Conservation (phyloP, 2,113 vertebrate genomes). For the Cebus imitator region DNA sequence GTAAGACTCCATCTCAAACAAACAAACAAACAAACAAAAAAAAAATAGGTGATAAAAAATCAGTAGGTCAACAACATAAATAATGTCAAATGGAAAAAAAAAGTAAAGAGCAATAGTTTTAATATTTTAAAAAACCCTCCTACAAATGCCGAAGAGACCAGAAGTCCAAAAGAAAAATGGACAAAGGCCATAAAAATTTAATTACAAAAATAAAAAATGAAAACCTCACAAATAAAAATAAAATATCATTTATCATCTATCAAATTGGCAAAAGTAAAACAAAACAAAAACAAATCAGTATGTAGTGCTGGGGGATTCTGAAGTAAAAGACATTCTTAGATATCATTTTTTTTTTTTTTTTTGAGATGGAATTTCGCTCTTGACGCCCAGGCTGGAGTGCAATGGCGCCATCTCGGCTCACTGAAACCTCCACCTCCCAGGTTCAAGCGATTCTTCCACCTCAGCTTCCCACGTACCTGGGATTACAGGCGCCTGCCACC, state of each 20-base stretch:
- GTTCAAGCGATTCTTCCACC: no score
- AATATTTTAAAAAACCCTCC: not conserved
- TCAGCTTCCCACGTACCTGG: no score
- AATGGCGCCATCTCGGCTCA: no score
- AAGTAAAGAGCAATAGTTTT: not conserved
- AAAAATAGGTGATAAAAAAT: not conserved
- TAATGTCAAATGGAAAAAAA: not conserved
- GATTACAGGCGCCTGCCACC: no score
- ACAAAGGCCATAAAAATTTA: not conserved
- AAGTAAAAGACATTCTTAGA: not conserved
- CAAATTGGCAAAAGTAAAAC: not conserved
- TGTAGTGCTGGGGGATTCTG: not conserved
- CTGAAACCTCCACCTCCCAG: no score
- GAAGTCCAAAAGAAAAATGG: not conserved
- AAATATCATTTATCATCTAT: not conserved
- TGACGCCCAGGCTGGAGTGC: no score
- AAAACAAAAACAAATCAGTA: not conserved
- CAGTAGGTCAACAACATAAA: not conserved
- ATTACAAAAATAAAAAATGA: slow-evolving; percentile 4
- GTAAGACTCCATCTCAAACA: no score
- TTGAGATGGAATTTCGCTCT: no score
- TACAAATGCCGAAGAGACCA: not conserved
- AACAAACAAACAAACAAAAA: not conserved
- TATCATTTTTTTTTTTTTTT: not conserved
- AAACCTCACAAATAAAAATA: not conserved